Conservation (phyloP, 2,888 invertebrate species). For the Sphaeridia pumilis region DNA sequence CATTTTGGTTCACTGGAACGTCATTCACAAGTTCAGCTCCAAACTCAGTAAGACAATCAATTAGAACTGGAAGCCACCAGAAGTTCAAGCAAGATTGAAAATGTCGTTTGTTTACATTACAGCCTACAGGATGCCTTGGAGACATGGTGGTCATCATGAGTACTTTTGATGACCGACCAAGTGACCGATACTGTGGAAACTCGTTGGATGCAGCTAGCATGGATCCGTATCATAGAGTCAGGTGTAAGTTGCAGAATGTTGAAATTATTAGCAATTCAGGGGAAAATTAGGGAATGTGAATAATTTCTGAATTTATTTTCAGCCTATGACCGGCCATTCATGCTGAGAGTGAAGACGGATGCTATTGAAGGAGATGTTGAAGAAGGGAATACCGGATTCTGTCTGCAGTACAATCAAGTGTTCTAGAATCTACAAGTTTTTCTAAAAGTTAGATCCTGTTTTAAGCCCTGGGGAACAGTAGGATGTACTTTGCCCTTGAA, state of each 20-base stretch:
- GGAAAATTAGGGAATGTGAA: too few relatives aligned
- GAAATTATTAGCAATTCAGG: too few relatives aligned
- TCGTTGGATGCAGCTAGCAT: constrained; percentile 9
- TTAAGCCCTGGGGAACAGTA: too few relatives aligned
- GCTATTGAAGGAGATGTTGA: constrained; percentile 16
- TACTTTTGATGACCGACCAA: constrained; percentile 14
- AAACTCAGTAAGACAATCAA: too few relatives aligned
- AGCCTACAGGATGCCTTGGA: background rate
- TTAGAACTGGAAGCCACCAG: too few relatives aligned
- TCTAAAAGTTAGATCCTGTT: background rate
- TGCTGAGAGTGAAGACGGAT: constrained; percentile 27
- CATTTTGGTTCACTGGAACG: constrained; percentile 12
- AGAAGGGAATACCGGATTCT: constrained; percentile 25
- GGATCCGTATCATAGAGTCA: constrained; percentile 10
- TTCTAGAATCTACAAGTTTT: background rate
- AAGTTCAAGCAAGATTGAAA: too few relatives aligned
- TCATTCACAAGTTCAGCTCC: too few relatives aligned
- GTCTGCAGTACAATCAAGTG: constrained; percentile 27
- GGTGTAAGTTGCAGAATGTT: too few relatives aligned
- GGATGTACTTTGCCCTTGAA: too few relatives aligned
- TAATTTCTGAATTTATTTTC: too few relatives aligned
- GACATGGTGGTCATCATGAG: constrained; percentile 27
- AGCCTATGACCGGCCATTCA: constrained; percentile 28
- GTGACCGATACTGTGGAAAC: constrained; percentile 28
- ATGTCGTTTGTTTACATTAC: too few relatives aligned